phyloP scores from a whole-genome alignment of 2,888 invertebrate genomes.

The Ptychoptera contaminata region DNA sequence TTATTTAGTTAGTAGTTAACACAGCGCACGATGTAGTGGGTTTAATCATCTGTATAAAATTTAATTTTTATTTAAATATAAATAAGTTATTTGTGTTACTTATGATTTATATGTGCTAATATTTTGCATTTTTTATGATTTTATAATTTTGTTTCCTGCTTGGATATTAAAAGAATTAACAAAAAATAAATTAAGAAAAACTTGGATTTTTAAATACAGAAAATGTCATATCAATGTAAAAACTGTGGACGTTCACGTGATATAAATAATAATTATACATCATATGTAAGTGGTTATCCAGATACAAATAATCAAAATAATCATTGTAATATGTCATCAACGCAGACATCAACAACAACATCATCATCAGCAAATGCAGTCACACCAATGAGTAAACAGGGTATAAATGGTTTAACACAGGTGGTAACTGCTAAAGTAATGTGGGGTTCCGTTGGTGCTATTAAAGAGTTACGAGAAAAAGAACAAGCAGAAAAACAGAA shows the following conservation, averaged over 20 bases:
- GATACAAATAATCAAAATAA: constrained; percentile 21
- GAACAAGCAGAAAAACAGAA: constrained; percentile 48
- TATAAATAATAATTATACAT: constrained; percentile 31
- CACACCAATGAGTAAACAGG: constrained; percentile 12
- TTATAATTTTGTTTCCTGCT: not conserved
- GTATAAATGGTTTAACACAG: constrained; percentile 12
- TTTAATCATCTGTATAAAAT: no score
- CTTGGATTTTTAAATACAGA: constrained; percentile 7
- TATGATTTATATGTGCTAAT: no score
- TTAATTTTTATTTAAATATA: no score
- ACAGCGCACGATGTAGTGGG: no score
- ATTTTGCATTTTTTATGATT: no score
- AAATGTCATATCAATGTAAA: constrained; percentile 31
- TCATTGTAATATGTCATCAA: constrained; percentile 13
- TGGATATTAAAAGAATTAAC: not conserved
- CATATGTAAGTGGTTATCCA: constrained; percentile 24
- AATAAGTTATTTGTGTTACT: no score
- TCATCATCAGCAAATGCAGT: constrained; percentile 1
- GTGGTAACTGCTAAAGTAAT: constrained; percentile 58
- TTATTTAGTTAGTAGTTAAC: no score
- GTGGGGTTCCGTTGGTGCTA: constrained; percentile 55
- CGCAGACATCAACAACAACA: constrained; percentile 4
- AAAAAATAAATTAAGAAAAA: not conserved
- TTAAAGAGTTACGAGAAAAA: constrained; percentile 56
- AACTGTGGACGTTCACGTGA: constrained; percentile 33